phyloP scores from a whole-genome alignment of 2,888 invertebrate genomes.

The Caenorhabditis sp. region DNA sequence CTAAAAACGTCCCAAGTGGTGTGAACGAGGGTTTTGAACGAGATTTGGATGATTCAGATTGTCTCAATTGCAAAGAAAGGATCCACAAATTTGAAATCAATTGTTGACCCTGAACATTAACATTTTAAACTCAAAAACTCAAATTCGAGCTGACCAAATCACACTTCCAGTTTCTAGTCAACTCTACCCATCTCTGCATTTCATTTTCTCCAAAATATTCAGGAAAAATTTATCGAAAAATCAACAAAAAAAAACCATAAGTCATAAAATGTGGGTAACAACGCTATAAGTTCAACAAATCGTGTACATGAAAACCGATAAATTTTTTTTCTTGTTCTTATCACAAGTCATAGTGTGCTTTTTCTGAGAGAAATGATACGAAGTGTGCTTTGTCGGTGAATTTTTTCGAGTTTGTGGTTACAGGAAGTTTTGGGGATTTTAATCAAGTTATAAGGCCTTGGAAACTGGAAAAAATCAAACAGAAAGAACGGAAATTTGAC shows the following conservation, averaged over 20 bases:
- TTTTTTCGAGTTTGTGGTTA: neutral
- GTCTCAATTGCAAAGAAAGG: too few species aligned
- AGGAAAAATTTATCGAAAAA: too few species aligned
- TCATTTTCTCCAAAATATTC: neutral
- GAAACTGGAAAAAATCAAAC: too few species aligned
- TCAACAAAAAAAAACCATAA: neutral
- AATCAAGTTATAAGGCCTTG: too few species aligned
- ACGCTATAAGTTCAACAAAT: neutral
- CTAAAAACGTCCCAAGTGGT: too few species aligned
- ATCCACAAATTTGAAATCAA: too few species aligned
- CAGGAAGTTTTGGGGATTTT: neutral
- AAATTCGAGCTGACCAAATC: too few species aligned
- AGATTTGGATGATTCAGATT: too few species aligned
- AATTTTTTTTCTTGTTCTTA: neutral
- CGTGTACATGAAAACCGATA: neutral
- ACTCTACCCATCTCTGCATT: neutral
- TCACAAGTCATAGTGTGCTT: slow-evolving; percentile 1
- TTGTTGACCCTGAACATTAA: too few species aligned
- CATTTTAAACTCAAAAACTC: too few species aligned
- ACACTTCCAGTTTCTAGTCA: neutral
- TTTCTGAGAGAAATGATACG: neutral
- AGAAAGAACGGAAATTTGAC: too few species aligned
- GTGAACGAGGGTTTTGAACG: too few species aligned
- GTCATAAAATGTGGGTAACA: neutral
- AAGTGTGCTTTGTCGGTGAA: neutral